A percentile compares a stretch with the other conserved stretches of the same genome.
Conservation (phyloP, 2,797 vertebrate genomes). For the Lycodopsis pacificus region DNA sequence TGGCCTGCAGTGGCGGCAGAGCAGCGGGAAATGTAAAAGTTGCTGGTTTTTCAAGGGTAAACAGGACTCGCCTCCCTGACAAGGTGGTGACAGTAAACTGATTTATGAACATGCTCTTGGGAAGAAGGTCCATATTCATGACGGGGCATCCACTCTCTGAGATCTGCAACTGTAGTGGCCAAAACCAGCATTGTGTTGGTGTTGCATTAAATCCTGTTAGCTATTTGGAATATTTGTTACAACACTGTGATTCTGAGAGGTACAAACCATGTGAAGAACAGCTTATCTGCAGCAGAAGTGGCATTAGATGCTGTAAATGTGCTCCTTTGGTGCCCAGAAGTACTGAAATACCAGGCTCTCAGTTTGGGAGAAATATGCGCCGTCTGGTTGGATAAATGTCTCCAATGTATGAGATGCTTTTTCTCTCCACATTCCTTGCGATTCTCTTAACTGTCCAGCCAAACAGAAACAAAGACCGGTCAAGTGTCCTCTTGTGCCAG, state of each 20-base stretch:
- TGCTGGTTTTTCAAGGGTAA: slow-evolving; percentile 84
- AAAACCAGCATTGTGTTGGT: slow-evolving; percentile 17
- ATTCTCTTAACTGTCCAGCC: background rate
- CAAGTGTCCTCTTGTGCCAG: slow-evolving; percentile 8
- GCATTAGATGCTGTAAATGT: slow-evolving; percentile 13
- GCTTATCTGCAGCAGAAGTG: slow-evolving; percentile 21
- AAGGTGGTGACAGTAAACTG: slow-evolving; percentile 61
- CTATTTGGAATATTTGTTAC: slow-evolving; percentile 8
- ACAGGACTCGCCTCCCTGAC: slow-evolving; percentile 74
- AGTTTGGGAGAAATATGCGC: slow-evolving; percentile 1
- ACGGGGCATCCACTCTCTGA: slow-evolving; percentile 24
- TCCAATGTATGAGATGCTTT: background rate
- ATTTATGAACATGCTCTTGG: slow-evolving; percentile 70
- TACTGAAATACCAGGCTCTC: background rate
- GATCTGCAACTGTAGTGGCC: slow-evolving; percentile 15
- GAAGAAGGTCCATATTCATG: slow-evolving; percentile 62
- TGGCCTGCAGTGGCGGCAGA: slow-evolving; percentile 60
- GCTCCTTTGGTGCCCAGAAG: slow-evolving; percentile 3
- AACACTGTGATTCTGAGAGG: background rate
- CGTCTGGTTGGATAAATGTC: background rate
- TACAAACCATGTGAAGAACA: background rate
- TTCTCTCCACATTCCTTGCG: background rate
- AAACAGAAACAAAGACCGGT: slow-evolving; percentile 4
- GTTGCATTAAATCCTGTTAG: slow-evolving; percentile 11
- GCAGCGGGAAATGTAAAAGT: slow-evolving; percentile 82